Conservation (phyloP, 1,140 invertebrate species). For the Steinernema khuongi region DNA sequence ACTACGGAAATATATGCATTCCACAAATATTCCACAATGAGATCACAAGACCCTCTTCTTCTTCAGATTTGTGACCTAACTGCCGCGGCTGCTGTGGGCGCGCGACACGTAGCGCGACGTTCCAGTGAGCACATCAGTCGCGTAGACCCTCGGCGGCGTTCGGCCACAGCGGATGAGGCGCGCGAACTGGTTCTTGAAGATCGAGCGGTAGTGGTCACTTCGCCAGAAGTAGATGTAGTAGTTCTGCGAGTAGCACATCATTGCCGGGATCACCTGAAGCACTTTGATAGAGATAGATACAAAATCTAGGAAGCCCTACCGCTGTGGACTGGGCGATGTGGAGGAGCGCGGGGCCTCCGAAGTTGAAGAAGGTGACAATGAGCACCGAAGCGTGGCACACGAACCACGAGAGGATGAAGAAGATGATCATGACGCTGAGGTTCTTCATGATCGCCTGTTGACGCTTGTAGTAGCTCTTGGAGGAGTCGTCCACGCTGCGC, state of each 20-base stretch:
- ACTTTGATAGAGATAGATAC: not conserved
- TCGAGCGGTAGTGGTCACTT: not conserved
- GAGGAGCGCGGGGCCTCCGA: not conserved
- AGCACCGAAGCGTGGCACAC: not conserved
- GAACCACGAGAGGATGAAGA: constrained; percentile 2
- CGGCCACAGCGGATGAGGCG: not conserved
- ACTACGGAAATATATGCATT: too few relatives aligned
- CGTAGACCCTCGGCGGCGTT: not conserved
- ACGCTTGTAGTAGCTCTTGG: not conserved
- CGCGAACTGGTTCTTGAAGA: not conserved
- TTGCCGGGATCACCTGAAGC: not conserved
- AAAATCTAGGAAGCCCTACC: not conserved
- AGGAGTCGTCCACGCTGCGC: not conserved
- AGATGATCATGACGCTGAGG: not conserved
- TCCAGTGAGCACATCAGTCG: not conserved
- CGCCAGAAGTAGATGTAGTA: constrained; percentile 7
- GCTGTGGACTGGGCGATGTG: not conserved
- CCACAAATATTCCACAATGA: too few relatives aligned
- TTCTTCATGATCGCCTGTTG: constrained; percentile 6
- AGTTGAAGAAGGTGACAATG: not conserved
- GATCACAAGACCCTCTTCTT: not conserved
- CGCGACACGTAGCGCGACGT: not conserved
- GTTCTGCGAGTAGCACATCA: not conserved
- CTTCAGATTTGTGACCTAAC: not conserved
- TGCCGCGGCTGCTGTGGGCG: not conserved